Evolutionary conservation across 2,797 vertebrate genomes (phyloP), one percentile per base, ranked within the genome.

Genomic region (Nannoperca obscura): DNA sequence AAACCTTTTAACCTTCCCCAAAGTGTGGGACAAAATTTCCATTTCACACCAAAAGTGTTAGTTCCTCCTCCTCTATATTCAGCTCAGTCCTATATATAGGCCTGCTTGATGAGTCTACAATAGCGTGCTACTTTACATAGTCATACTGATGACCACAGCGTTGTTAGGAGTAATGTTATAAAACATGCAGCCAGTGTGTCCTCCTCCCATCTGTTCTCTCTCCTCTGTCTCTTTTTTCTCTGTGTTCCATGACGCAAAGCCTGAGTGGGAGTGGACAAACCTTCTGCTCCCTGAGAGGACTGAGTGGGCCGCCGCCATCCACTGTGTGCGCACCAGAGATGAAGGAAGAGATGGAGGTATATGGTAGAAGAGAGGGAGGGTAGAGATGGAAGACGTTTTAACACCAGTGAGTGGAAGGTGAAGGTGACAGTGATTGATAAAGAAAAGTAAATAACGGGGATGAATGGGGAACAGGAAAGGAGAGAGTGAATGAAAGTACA

Each of bases 211-310:
- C 90, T 92, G 86, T 89, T 93, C 92, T 87, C 84, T 82, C 89
- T 93, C 82, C 88, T 89, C 88, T 75, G 71, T 86, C 86, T 89
- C 36, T 80, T 87, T 64, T 91, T 84, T 92, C 86, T 91, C 88
- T 86, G 80, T 94, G 93, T 95, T 96, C 95, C 94, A 93, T 96
- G 95, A 95, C 94, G 95, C 94, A 95, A 92, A 92, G 84, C 87
- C 87, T 90, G 93, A 95, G 94, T 95, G 93, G 94, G 95, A 94
- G 95, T 93, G 93, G 93, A 93, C 90, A 93, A 93, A 93, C 94
- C 95, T 95, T 93, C 92, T 94, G 94, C 94, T 95, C 93, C 92
- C 93, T 85, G 88, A 88, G 94, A 94, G 94, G 89, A 92, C 92
- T 93, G 94, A 93, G 94, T 94, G 93, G 93, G 93, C 92, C 32